Percentiles rank a stretch among this genome's conserved stretches.
Conservation (phyloP, 2,888 invertebrate species). For the Conops quadrifasciatus region DNA sequence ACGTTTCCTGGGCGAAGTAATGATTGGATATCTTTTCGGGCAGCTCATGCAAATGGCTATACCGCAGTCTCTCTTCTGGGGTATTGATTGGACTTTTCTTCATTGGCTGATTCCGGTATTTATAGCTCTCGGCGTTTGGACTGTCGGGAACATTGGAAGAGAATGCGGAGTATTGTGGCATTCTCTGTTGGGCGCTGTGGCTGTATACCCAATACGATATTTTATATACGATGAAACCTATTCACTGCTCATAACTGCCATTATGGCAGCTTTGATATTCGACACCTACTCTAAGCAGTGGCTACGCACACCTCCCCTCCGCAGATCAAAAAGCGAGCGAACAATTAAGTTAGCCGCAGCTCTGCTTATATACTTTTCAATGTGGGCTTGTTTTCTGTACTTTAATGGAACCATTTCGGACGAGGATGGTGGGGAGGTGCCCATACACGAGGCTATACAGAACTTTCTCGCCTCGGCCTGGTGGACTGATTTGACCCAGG, state of each 20-base stretch:
- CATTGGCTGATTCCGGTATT: conserved; percentile 77
- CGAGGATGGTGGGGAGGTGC: conserved; percentile 85
- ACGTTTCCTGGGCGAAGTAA: conserved; percentile 79
- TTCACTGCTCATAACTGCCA: conserved; percentile 74
- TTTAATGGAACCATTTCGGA: conserved; percentile 89
- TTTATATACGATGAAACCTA: conserved; percentile 78
- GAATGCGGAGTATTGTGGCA: conserved; percentile 79
- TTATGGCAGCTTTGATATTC: conserved; percentile 75
- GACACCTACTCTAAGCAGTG: conserved; percentile 82
- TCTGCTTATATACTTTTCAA: conserved; percentile 73
- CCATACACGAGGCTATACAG: conserved; percentile 84
- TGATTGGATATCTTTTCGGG: conserved; percentile 84
- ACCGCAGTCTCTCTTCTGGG: conserved; percentile 76
- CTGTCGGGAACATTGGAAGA: conserved; percentile 89
- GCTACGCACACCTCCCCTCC: conserved; percentile 73
- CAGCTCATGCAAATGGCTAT: conserved; percentile 79
- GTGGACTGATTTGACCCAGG: conserved; percentile 84
- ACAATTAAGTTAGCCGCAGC: conserved; percentile 70
- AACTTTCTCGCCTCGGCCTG: conserved; percentile 90
- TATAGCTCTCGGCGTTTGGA: conserved; percentile 83
- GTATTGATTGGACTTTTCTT: conserved; percentile 76
- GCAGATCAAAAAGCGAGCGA: conserved; percentile 67
- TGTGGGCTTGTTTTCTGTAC: conserved; percentile 84
- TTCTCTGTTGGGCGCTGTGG: conserved; percentile 75
- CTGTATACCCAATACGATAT: conserved; percentile 74